Conservation (phyloP, 1,140 invertebrate genomes). For the Cryptotermes secundus region DNA sequence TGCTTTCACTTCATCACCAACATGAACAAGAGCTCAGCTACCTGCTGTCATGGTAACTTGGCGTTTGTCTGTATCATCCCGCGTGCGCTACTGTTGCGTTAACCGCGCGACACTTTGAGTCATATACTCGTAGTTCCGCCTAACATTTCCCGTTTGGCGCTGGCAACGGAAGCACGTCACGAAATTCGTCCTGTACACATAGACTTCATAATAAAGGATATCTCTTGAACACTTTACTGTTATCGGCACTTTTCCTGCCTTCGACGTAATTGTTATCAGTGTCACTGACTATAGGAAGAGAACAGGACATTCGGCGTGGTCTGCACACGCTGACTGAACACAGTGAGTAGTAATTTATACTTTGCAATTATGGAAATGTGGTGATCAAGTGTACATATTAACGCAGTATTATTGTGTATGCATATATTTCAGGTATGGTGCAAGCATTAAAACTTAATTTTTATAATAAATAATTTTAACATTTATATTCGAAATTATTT, state of each 20-base stretch:
- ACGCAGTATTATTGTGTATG: too few relatives aligned
- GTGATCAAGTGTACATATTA: too few relatives aligned
- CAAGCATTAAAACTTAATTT: too few relatives aligned
- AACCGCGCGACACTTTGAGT: neutral
- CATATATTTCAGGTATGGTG: too few relatives aligned
- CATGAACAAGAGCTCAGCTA: neutral
- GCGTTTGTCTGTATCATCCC: neutral
- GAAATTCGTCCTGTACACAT: neutral
- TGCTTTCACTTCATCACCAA: neutral
- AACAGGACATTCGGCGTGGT: neutral
- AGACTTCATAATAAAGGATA: neutral
- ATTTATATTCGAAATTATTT: too few relatives aligned
- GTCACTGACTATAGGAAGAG: neutral
- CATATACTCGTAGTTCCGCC: neutral
- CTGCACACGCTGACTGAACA: neutral
- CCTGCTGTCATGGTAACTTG: neutral
- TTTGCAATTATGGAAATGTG: too few relatives aligned
- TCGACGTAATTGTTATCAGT: conserved; percentile 5
- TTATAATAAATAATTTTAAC: too few relatives aligned
- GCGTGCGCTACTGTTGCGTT: too few relatives aligned
- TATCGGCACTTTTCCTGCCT: neutral
- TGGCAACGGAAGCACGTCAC: neutral
- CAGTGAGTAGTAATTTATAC: neutral
- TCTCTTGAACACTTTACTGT: neutral
- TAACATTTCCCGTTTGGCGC: conserved; percentile 1